Evolutionary conservation across 2,113 vertebrate genomes (phyloP), one percentile per base, ranked within the genome.

Genomic region (Calyptommatus sinebrachiatus): DNA sequence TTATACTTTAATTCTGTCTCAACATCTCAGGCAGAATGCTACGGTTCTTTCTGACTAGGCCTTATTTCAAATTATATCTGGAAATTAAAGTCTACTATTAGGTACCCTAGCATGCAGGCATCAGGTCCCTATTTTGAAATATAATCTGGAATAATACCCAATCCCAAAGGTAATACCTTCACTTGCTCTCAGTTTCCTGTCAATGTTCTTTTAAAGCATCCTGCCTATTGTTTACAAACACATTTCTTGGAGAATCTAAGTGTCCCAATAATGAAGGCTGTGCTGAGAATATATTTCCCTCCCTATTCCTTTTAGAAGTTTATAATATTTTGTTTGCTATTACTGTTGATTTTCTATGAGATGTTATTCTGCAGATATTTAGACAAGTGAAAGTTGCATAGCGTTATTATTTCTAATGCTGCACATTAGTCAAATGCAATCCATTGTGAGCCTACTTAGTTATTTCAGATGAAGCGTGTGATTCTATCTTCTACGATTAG

Each of bases 311-410:
- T 76, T 89, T 81, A 84, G 81, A 79, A 91, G 90, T 88, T 84
- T 89, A 92, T 90, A 80, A 84, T 90, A 89, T 83, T 92, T 93
- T 87, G 88, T 88, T 90, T 93, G 82, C 86, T 90, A 89, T 89
- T 93, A 92, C 86, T 48, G 86, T n/a, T 83, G 80, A 88, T 86
- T 79, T 89, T 94, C 92, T 92, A 90, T 89, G 88, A 93, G 91
- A 91, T 91, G 91, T 94, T 94, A 93, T 91, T 90, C 89, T 91
- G 89, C 92, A 94, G 95, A 94, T 93, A 93, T 91, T 94, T 93
- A 94, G 91, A 94, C 91, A 95, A 94, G 92, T 89, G 91, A 94
- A 92, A 83, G 75, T 91, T 93, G 91, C 31, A 22, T 88, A 88
- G 89, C 93, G 93, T 91, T 94, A 94, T 93, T 94, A 92, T 94